phyloP scores from a whole-genome alignment of 2,888 invertebrate species.

The Pegoplata infirma region DNA sequence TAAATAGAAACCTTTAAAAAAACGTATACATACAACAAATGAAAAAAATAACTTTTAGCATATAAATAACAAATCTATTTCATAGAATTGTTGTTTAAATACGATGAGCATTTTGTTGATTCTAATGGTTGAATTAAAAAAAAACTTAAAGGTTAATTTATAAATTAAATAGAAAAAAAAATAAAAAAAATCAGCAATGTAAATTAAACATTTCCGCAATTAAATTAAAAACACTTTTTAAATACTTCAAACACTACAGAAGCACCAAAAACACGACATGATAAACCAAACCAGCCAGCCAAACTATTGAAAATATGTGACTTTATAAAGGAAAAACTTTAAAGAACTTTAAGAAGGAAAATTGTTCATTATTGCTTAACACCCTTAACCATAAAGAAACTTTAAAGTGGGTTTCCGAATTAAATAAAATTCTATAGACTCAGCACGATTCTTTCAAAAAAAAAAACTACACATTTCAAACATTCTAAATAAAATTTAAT shows the following conservation, averaged over 20 bases:
- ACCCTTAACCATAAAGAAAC: constrained; percentile 31
- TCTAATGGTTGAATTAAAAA: constrained; percentile 9
- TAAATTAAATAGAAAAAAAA: no score
- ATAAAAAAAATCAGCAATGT: constrained; percentile 40
- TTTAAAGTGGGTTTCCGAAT: constrained; percentile 50
- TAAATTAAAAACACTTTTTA: constrained; percentile 57
- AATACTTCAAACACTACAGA: constrained; percentile 19
- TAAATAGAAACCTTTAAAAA: constrained; percentile 33
- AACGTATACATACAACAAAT: no score
- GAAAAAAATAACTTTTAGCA: not conserved
- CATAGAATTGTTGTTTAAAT: constrained; percentile 22
- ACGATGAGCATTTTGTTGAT: not conserved
- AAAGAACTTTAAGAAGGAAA: constrained; percentile 28
- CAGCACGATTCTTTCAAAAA: constrained; percentile 47
- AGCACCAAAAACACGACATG: not conserved
- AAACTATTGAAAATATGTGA: not conserved
- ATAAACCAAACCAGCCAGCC: no score
- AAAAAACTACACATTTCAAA: not conserved
- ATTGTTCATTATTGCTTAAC: constrained; percentile 45
- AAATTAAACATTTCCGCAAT: constrained; percentile 60
- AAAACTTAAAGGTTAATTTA: constrained; percentile 55
- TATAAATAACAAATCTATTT: constrained; percentile 11
- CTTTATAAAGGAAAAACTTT: constrained; percentile 1
- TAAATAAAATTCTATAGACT: constrained; percentile 59
- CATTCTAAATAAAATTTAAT: not conserved